phyloP scores from a whole-genome alignment of 2,113 vertebrate species.

The Dromiciops gliroides region DNA sequence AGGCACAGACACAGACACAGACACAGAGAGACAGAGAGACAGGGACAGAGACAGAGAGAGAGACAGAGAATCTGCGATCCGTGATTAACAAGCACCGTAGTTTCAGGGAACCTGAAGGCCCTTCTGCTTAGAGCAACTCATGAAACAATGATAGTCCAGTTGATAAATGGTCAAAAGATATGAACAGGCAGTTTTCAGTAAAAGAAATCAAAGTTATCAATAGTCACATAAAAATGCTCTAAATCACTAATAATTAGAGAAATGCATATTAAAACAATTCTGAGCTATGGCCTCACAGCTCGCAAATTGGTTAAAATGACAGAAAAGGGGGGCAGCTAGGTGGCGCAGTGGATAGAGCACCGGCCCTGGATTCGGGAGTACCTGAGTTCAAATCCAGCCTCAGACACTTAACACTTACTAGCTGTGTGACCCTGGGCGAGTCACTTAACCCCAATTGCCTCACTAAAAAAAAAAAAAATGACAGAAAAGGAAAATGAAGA shows the following conservation, averaged over 20 bases:
- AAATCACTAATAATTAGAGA: neutral
- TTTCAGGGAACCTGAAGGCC: neutral
- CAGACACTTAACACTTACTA: too few species aligned
- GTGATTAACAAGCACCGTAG: neutral
- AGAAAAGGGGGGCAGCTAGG: too few species aligned
- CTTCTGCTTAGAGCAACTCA: neutral
- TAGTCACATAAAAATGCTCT: neutral
- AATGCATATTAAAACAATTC: neutral
- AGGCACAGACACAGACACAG: neutral
- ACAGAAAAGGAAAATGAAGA: neutral
- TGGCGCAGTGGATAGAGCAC: too few species aligned
- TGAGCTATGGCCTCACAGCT: neutral
- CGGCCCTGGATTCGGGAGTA: too few species aligned
- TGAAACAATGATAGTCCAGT: neutral
- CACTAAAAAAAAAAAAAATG: too few species aligned
- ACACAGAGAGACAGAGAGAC: too few species aligned
- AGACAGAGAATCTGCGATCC: neutral
- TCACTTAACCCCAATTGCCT: too few species aligned
- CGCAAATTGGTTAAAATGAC: too few species aligned
- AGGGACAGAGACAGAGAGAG: neutral
- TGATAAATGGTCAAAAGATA: neutral
- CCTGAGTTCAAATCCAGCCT: too few species aligned
- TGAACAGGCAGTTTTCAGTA: neutral
- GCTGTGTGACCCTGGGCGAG: too few species aligned
- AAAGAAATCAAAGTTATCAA: neutral